Base-by-base conservation (phyloP, 1,140 invertebrate genomes). In the Heliothis virescens region DNA sequence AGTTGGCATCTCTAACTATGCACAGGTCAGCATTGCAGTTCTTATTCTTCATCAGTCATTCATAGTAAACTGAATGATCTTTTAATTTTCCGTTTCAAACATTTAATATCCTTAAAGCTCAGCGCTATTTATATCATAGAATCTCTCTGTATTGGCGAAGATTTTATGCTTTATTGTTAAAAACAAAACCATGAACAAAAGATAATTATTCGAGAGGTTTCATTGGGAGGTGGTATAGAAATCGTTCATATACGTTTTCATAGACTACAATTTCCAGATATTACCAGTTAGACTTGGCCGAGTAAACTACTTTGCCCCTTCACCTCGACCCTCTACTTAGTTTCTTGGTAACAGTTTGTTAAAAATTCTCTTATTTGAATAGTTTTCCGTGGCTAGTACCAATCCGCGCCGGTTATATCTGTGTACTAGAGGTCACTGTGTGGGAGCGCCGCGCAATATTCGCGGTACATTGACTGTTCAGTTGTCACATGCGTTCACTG, bases 1-100 rank as follows among this genome's bases (percentile, higher is more conserved):
- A 29, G 96, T 99, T 75, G 98, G 98, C 65, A 98, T 99, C 82
- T 98, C 98, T 13, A 94, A 97, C 85, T 98, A 98, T 94, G 98
- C 98, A 74, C 98, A 98, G 95, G 97, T 91, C 5, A 41, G 34
- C 5, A 41, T 1, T 34, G 7, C 7, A 41, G 9, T 41, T 41
- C 3, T 34, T 5, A 34, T 4, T 0, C 34, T 7, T 34, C 1
- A 7, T 34, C 4, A 3, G 21, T 26, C 21, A 26, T 72, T 71
- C 55, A 77, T 62, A 12, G 21, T 26, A n/a, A n/a, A 26, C 21
- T 2, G 1, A 26, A 1, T 26, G 21, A 26, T 26, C 21, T 10
- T 53, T 53, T 5, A 53, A n/a, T 53, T n/a, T 53, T n/a, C 13
- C 4, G 11, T 15, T 52, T 13, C 12, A 52, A 52, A 52, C 4